Base-by-base conservation (phyloP, 2,797 vertebrate species). In the Melanotaenia maccullochi region DNA sequence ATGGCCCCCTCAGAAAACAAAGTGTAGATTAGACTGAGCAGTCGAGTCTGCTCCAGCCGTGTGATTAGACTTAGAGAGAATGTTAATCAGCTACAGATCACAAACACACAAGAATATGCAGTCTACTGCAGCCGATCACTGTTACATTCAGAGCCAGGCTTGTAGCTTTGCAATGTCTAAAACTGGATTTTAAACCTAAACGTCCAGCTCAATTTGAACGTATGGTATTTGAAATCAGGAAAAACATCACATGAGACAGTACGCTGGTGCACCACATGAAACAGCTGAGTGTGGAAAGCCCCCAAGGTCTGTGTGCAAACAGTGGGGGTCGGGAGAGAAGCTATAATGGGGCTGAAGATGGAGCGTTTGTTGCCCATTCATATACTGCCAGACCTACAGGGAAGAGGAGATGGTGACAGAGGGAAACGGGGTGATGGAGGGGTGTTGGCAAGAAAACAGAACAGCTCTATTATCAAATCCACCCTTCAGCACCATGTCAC, bases 41-140 rank as follows among this genome's bases (percentile, higher is more conserved):
- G 73, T 9, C 56, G 35, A 25, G 68, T 78, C 75, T 38, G 66
- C 51, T 85, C 70, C 74, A 71, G 71, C 51, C 88, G 83, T 87
- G 82, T 87, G 88, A 90, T 85, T 78, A 56, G 81, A 86, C 82
- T 85, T 85, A 87, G 67, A 59, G 67, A 59, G 52, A 36, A 64
- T 25, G 51, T 58, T 89, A 85, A 90, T 90, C 83, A 76, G 76
- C 65, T 71, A 30, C 54, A 81, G 69, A 60, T 51, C 36, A 76
- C 78, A 79, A 65, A 79, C 61, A 78, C 74, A 81, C 68, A 63
- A 66, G 32, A 74, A 72, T 35, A 51, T 47, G 25, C 60, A 58
- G 44, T 58, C 59, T 30, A 73, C 60, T 64, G 71, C 63, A 54
- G 72, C 62, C 9, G 36, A 73, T 49, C 28, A 38, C 75, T 79